Evolutionary conservation across 2,888 invertebrate genomes (phyloP).

Genomic region (Drosophila conformis): DNA sequence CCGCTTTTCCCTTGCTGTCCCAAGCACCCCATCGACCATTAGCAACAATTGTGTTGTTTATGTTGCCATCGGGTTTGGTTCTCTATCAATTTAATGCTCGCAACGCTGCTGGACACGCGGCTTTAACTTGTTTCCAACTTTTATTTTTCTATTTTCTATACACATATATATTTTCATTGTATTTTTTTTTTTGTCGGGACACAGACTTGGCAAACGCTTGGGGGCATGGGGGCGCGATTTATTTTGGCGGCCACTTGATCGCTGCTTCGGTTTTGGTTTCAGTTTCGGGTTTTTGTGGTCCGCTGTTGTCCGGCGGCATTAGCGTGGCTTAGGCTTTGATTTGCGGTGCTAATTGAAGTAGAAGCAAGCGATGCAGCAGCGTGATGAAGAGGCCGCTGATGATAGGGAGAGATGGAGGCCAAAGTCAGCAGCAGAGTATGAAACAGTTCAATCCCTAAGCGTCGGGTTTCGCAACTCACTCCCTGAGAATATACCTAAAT

Average conservation of each 20-base stretch:
- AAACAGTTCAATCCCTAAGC: not conserved
- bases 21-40: conserved; percentile 19
- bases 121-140: conserved; percentile 58
- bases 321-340: conserved; percentile 63
- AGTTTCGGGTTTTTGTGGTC: conserved; percentile 39
- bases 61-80: conserved; percentile 42
- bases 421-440: not conserved
- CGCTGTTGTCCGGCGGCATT: conserved; percentile 50
- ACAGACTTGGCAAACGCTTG: not conserved
- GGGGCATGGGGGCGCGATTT: not conserved
- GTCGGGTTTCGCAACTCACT: not conserved
- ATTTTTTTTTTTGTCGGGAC: conserved; percentile 14
- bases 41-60: conserved; percentile 52
- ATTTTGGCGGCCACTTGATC: conserved; percentile 48
- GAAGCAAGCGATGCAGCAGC: not conserved
- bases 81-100: conserved; percentile 71
- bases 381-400: not conserved
- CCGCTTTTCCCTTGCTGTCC: conserved; percentile 2
- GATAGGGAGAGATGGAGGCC: too few relatives aligned
- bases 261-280: conserved; percentile 49
- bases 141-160: conserved; percentile 15
- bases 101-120: conserved; percentile 67
- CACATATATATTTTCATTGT: conserved; percentile 7
- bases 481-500: not conserved
- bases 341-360: conserved; percentile 71